Base-by-base conservation (phyloP, 2,113 vertebrate species). In the Platysteira castanea region DNA sequence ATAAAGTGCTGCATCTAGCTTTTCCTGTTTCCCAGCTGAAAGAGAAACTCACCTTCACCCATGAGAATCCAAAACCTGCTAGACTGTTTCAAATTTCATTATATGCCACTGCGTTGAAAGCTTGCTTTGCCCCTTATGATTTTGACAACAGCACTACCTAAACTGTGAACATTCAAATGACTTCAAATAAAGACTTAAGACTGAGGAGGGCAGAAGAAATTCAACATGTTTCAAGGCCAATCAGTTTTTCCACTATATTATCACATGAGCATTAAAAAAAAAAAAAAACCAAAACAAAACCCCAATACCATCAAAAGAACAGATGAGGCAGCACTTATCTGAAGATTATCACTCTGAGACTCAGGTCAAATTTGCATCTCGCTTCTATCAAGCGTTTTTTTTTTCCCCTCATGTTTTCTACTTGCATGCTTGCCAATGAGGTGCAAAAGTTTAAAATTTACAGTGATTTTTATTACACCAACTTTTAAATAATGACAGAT, bases 321-420 rank as follows among this genome's bases (percentile, higher is more conserved):
- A 96, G 88, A 95, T 92, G 88, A 96, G 89, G 80, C 93, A 97
- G 92, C 83, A 90, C 56, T 92, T 84, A 92, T 95, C 85, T 94
- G 76, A 93, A 85, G 93, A 95, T 90, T 78, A 90, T 78, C 87
- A 49, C 59, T 24, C 30, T 27, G 31, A 94, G 70, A 60, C 64
- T 49, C 37, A 30, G 71, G 49, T 87, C 68, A 90, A 75, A 94
- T 88, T 88, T 92, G 79, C 88, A 93, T 93, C 73, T 84, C 5
- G 1, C 49, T 95, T 93, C 52, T 67, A 75, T 78, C 31, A 77
- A 84, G 41, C 2, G 1, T 35, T 54, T 67, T 47, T 33, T 61
- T 79, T 24, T 31, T 31, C 10, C 6, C 11, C 41, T 77, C 31
- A 20, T 22, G 23, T 67, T 87, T 91, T 90, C 80, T 60, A 81